Percentiles rank a stretch among this genome's conserved stretches.
Conservation (phyloP, 2,113 vertebrate genomes). For the Vanacampus margaritifer region DNA sequence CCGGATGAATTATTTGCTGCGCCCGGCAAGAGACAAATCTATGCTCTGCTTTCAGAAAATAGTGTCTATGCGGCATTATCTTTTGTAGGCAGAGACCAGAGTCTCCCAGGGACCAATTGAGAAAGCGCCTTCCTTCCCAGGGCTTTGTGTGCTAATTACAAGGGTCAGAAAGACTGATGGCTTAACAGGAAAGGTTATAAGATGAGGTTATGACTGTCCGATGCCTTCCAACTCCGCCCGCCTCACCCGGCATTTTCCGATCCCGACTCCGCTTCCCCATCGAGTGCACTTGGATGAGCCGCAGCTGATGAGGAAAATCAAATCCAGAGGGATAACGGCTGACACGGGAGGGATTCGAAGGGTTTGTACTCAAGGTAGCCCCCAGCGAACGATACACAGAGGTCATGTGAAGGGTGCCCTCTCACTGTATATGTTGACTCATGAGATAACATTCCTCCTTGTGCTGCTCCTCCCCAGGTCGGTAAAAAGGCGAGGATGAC, state of each 20-base stretch:
- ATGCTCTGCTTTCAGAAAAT: conserved; percentile 67
- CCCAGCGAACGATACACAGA: conserved; percentile 18
- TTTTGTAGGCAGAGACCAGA: conserved; percentile 60
- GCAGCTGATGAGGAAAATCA: conserved; percentile 28
- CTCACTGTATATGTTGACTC: conserved; percentile 24
- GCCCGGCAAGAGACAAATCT: conserved; percentile 71
- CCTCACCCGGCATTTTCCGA: background rate
- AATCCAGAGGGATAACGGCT: conserved; percentile 30
- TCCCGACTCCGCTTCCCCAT: background rate
- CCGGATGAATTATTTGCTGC: conserved; percentile 68
- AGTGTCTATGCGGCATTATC: conserved; percentile 71
- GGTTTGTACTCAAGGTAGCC: conserved; percentile 46
- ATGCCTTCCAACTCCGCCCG: conserved; percentile 8
- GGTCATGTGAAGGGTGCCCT: conserved; percentile 44
- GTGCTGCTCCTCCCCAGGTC: conserved; percentile 2
- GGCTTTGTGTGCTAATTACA: conserved; percentile 73
- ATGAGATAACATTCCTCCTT: background rate
- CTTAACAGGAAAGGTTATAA: conserved; percentile 60
- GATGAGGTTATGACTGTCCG: conserved; percentile 45
- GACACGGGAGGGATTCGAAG: conserved; percentile 22
- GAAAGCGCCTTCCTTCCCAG: conserved; percentile 47
- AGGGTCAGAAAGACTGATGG: conserved; percentile 69
- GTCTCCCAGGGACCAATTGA: conserved; percentile 74
- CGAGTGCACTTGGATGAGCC: conserved; percentile 25
- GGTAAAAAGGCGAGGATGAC: conserved; percentile 7